Evolutionary conservation across 2,888 invertebrate species (phyloP).

Genomic region (Amphipoea lucens): DNA sequence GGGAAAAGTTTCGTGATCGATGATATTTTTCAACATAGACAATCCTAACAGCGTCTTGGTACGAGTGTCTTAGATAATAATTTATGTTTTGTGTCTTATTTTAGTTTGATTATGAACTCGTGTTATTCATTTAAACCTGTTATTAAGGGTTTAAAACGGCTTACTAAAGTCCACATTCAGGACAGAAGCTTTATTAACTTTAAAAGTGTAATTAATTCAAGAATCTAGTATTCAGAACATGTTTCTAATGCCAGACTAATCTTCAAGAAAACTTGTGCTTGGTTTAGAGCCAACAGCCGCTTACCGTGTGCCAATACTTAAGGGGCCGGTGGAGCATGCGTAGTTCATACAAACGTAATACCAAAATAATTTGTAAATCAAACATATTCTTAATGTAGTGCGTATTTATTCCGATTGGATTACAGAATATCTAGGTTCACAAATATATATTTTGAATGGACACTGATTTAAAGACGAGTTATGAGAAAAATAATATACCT

Average conservation of each 20-base stretch:
- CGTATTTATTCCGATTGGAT: no score
- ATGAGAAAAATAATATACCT: no score
- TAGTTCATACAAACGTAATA: no score
- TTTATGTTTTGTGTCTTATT: conserved; percentile 75
- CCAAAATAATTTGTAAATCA: no score
- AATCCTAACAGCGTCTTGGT: conserved; percentile 89
- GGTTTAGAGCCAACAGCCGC: conserved; percentile 52
- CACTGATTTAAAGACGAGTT: no score
- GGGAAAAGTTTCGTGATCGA: conserved; percentile 78
- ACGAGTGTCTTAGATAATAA: conserved; percentile 88
- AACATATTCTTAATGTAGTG: no score
- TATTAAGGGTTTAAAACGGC: conserved; percentile 45
- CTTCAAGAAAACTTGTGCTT: conserved; percentile 49
- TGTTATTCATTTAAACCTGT: conserved; percentile 73
- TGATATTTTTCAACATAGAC: conserved; percentile 73
- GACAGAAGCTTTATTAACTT: conserved; percentile 61
- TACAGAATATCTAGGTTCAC: no score
- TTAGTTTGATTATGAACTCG: conserved; percentile 73
- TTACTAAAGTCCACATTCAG: conserved; percentile 44
- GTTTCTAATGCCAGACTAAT: conserved; percentile 53
- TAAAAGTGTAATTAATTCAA: conserved; percentile 55
- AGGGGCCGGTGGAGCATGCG: no score
- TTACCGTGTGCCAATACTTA: conserved; percentile 52
- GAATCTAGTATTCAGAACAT: conserved; percentile 37
- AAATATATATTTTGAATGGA: no score